Evolutionary conservation across 2,888 invertebrate genomes (phyloP).

Genomic region (Limnephilus auricula): DNA sequence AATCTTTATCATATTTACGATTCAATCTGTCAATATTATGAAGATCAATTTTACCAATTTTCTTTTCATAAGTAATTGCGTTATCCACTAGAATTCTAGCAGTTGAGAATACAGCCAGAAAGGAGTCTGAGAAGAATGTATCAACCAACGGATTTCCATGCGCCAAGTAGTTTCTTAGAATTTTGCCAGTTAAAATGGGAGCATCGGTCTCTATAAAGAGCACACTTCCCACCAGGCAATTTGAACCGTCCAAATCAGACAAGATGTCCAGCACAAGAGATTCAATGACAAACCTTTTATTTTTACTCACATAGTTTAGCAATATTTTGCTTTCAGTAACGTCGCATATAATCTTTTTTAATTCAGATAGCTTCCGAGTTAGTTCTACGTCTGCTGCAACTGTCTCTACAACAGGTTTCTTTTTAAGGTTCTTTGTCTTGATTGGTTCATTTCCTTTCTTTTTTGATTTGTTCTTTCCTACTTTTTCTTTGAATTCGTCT

Average conservation of each 20-base stretch:
- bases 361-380: neutral
- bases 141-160: constrained; percentile 30
- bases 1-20: neutral
- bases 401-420: neutral
- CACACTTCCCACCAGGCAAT: constrained; percentile 3
- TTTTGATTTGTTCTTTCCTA: neutral
- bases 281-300: constrained; percentile 13
- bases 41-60: neutral
- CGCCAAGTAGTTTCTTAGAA: constrained; percentile 28
- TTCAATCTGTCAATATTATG: neutral
- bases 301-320: neutral
- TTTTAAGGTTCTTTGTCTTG: neutral
- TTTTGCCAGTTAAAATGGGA: constrained; percentile 16
- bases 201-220: constrained; percentile 8
- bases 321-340: neutral
- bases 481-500: constrained; percentile 12
- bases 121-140: neutral
- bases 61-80: neutral
- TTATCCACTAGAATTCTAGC: constrained; percentile 8
- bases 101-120: neutral
- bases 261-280: constrained; percentile 16
- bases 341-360: neutral
- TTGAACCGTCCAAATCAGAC: neutral
- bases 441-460: neutral
- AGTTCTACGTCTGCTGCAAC: neutral